These are phyloP conservation scores for Chloroclystis v-ata DNA, from an alignment of 2,888 invertebrate genomes.

Conservation along the genomic window DNA sequence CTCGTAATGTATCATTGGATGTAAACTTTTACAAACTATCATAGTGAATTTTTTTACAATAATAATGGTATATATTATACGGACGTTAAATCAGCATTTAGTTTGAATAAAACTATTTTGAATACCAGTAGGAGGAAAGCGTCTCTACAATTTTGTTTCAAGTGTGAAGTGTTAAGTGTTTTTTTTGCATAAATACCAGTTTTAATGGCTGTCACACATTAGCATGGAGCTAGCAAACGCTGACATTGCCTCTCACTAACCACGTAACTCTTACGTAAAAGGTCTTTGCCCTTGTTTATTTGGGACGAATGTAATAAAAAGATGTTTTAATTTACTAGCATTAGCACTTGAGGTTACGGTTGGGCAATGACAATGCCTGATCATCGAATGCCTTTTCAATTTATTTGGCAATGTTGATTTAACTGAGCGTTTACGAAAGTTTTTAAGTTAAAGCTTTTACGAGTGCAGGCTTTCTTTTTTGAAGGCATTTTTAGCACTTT, in stretches of 20 bases:
- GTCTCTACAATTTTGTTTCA: no score
- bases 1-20: no score
- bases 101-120: no score
- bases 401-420: slow-evolving; percentile 43
- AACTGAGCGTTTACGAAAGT: not conserved
- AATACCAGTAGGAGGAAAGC: no score
- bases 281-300: slow-evolving; percentile 76
- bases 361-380: slow-evolving; percentile 45
- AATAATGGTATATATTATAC: no score
- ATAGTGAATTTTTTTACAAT: no score
- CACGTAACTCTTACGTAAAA: slow-evolving; percentile 75
- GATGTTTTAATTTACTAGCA: slow-evolving; percentile 67
- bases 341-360: slow-evolving; percentile 55
- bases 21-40: no score
- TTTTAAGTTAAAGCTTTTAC: not conserved
- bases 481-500: slow-evolving; percentile 6
- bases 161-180: no score
- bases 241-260: slow-evolving; percentile 76
- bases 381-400: slow-evolving; percentile 51
- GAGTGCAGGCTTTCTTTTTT: not conserved
- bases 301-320: slow-evolving; percentile 65
- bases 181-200: not conserved
- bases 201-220: slow-evolving; percentile 39
- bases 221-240: slow-evolving; percentile 44
- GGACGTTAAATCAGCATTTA: no score